phyloP scores from a whole-genome alignment of 1,140 invertebrate species.

The Cyclargus thomasi region DNA sequence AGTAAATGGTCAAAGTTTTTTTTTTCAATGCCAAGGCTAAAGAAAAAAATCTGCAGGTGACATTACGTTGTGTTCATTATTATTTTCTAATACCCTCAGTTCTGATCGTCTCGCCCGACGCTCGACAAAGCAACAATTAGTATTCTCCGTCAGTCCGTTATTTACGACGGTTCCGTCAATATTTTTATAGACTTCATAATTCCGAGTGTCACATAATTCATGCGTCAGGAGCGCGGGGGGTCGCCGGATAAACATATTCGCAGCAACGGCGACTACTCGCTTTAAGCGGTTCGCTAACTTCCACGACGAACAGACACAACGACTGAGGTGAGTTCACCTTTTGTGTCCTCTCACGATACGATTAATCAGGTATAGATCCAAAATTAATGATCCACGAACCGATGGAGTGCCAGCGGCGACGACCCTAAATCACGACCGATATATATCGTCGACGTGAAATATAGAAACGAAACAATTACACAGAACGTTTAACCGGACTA shows the following conservation, averaged over 20 bases:
- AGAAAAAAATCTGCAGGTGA: conserved; percentile 50
- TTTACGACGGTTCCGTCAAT: conserved; percentile 37
- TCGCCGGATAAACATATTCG: conserved; percentile 17
- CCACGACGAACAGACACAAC: not conserved
- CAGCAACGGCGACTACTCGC: not conserved
- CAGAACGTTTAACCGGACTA: conserved; percentile 18
- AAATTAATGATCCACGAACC: no score
- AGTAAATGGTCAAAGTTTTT: no score
- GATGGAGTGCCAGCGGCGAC: no score
- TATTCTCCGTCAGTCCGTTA: conserved; percentile 37
- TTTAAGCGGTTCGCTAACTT: not conserved
- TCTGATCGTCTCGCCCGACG: not conserved
- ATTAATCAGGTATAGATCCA: no score
- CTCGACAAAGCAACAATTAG: conserved; percentile 17
- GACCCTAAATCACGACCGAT: not conserved
- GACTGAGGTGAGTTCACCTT: no score
- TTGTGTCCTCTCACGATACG: no score
- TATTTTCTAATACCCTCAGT: conserved; percentile 1
- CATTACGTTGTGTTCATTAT: conserved; percentile 1
- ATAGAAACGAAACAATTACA: conserved; percentile 10
- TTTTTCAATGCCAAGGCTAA: no score
- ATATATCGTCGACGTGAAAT: not conserved
- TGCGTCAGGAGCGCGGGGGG: conserved; percentile 21
- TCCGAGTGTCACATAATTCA: conserved; percentile 51
- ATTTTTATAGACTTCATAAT: conserved; percentile 45